Percentiles rank a stretch among this genome's conserved stretches.
Conservation (phyloP, 1,140 invertebrate genomes). For the Sitobion miscanthi region DNA sequence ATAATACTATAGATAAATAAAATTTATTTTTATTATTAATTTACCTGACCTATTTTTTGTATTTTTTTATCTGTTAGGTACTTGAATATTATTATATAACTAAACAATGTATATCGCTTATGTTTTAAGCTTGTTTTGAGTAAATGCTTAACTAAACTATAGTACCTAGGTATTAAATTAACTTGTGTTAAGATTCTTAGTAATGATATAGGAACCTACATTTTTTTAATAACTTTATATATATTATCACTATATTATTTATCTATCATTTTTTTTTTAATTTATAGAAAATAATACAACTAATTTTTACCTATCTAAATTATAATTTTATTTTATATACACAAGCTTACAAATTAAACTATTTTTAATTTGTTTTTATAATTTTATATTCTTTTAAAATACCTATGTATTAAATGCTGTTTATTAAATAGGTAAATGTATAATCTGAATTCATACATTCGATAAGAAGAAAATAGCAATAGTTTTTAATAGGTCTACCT, state of each 20-base stretch:
- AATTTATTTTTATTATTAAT: too few species aligned
- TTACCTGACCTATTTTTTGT: too few species aligned
- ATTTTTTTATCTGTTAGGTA: too few species aligned
- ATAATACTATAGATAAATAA: too few species aligned
- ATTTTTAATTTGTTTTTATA: background rate
- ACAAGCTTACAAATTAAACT: background rate
- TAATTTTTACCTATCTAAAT: background rate
- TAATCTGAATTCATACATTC: background rate
- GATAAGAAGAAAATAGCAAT: background rate
- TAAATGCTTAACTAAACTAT: background rate
- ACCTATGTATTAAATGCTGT: background rate
- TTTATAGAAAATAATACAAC: background rate
- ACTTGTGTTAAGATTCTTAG: background rate
- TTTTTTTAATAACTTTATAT: too few species aligned
- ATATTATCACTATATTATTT: too few species aligned
- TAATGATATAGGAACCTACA: background rate
- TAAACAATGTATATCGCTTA: background rate
- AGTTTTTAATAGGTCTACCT: background rate
- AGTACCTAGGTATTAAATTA: background rate
- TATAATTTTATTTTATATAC: background rate
- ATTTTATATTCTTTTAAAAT: background rate
- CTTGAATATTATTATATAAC: too few species aligned
- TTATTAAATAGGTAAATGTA: background rate
- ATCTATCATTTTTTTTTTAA: background rate
- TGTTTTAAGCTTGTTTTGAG: background rate